Base-by-base conservation (phyloP, 2,797 vertebrate species). In the Fistularia commersonii region DNA sequence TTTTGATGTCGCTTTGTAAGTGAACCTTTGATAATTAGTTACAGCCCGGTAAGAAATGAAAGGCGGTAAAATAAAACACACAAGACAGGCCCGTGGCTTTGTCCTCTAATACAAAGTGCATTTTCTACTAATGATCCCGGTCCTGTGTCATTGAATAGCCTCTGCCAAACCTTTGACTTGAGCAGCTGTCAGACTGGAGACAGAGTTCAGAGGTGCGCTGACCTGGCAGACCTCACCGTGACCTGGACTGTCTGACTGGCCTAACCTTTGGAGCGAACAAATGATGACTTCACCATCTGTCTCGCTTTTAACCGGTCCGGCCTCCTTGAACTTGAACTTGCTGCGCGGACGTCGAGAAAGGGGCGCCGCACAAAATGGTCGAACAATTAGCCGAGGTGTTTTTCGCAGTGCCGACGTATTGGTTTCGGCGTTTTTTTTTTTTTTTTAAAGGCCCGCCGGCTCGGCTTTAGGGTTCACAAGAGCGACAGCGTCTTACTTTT, bases 301-400 rank as follows among this genome's bases (percentile, higher is more conserved):
- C 71, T 66, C 43, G 61, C 64, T 45, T 75, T 74, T 57, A 75
- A 72, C 53, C 32, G 61, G 72, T 71, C 70, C 57, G 59, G 61
- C 69, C 74, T 84, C 73, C 79, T 88, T 87, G 85, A 89, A 88
- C 86, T 87, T 89, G 86, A 88, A 85, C 83, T 88, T 85, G 69
- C 68, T 67, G 45, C 39, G 11, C 62, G 61, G 60, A 67, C 6
- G 36, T 39, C 66, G 67, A 58, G 43, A 54, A 11, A 8, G 12
- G 12, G 40, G 11, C n/a, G 34, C 13, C 2, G 13, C 11, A 8
- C 32, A 36, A 79, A 70, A 65, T 14, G 3, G 3, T 49, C 39
- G 45, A 23, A 41, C 41, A 56, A 10, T 67, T 51, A 57, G 42
- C 5, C 10, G 23, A 4, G 23, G 23, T 23, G 23, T 0, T 1